phyloP scores from a whole-genome alignment of 2,113 vertebrate species.

The Nyctereutes procyonoides region DNA sequence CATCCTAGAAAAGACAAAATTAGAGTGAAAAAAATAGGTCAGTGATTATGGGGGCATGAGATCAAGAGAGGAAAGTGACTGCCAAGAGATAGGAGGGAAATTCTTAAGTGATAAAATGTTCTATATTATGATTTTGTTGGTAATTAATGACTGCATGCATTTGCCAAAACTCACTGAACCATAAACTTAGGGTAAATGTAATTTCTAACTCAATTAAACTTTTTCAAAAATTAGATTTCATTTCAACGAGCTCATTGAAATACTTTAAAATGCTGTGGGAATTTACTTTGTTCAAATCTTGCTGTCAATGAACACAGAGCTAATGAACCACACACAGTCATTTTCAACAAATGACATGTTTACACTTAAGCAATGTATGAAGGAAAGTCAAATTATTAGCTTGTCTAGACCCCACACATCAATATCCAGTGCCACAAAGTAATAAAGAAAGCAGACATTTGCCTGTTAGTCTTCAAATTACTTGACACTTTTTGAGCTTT shows the following conservation, averaged over 20 bases:
- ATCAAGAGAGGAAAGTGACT: neutral
- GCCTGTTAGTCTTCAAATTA: neutral
- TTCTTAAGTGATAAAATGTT: neutral
- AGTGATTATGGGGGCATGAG: neutral
- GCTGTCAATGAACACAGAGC: neutral
- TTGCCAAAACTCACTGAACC: neutral
- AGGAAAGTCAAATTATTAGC: neutral
- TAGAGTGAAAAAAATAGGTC: neutral
- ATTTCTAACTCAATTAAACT: neutral
- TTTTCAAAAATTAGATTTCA: neutral
- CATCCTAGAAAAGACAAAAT: neutral
- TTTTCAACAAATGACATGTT: conserved; percentile 1
- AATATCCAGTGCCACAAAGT: neutral
- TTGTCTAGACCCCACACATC: neutral
- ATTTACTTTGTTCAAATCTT: neutral
- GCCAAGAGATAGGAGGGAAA: neutral
- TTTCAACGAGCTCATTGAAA: neutral
- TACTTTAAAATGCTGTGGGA: neutral
- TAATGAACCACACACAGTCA: neutral
- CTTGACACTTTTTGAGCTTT: neutral
- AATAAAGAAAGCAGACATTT: neutral
- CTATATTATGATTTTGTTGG: neutral
- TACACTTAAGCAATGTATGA: neutral
- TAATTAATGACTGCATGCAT: neutral
- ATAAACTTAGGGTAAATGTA: neutral